Conservation (phyloP, 92 coral and sea anemone species). For the Phymanthus crucifer region DNA sequence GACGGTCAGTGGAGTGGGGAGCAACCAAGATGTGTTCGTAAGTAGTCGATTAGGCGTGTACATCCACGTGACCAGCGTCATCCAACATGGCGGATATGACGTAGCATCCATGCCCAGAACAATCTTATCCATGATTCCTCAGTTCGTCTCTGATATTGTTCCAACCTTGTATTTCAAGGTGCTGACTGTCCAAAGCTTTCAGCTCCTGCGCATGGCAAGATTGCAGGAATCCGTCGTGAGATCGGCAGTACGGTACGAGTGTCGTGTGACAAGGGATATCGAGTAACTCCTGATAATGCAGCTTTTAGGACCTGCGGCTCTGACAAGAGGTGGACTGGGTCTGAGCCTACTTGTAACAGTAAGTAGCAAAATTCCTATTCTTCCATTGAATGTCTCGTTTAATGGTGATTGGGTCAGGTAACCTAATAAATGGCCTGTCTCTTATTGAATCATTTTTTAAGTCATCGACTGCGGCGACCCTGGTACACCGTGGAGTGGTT, state of each 20-base stretch:
- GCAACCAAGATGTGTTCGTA: conserved; percentile 93
- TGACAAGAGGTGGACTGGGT: conserved; percentile 85
- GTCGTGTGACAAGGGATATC: conserved; percentile 83
- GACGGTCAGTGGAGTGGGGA: conserved; percentile 73
- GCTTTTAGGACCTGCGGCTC: conserved; percentile 83
- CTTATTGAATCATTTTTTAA: conserved; percentile 11
- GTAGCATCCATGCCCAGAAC: too few relatives aligned
- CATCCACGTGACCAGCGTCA: too few relatives aligned
- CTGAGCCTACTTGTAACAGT: conserved; percentile 80
- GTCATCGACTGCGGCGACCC: conserved; percentile 95
- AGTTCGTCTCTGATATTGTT: not conserved
- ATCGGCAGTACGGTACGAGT: conserved; percentile 85
- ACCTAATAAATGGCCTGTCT: too few relatives aligned
- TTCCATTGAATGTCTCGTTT: not conserved
- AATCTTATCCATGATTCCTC: not conserved
- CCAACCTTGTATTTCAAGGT: conserved; percentile 19
- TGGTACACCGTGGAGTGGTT: conserved; percentile 94
- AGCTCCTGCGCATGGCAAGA: conserved; percentile 81
- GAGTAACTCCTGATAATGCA: conserved; percentile 68
- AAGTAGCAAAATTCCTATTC: conserved; percentile 14
- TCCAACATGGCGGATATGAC: not conserved
- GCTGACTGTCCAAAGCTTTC: conserved; percentile 83
- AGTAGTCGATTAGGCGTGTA: too few relatives aligned
- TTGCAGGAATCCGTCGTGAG: conserved; percentile 92
- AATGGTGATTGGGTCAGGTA: not conserved